phyloP scores from a whole-genome alignment of 2,888 invertebrate genomes.

The Mechanitis messenoides region DNA sequence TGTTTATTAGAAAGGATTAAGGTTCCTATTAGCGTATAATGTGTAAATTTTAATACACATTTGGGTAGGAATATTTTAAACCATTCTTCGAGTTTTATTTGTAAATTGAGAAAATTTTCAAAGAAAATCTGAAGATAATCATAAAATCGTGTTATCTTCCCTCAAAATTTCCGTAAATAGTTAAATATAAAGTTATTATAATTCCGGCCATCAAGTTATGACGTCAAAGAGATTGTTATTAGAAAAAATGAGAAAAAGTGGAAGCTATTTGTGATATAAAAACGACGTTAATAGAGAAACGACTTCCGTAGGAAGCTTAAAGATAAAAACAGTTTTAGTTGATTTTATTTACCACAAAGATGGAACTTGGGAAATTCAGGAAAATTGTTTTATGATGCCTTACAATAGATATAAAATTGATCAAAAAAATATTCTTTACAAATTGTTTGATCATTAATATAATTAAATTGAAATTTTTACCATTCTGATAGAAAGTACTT shows the following conservation, averaged over 20 bases:
- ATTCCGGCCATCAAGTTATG: constrained; percentile 3
- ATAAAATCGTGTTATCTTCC: not conserved
- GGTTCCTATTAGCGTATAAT: not conserved
- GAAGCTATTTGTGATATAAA: constrained; percentile 24
- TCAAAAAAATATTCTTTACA: no score
- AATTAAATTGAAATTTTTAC: no score
- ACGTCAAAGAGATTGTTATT: constrained; percentile 12
- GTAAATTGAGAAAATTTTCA: not conserved
- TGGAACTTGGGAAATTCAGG: constrained; percentile 23
- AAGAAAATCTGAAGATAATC: not conserved
- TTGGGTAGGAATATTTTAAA: not conserved
- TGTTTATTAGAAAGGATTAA: not conserved
- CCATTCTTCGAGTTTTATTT: not conserved
- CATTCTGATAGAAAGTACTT: no score
- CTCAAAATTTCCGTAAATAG: not conserved
- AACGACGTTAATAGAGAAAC: constrained; percentile 33
- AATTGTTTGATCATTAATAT: no score
- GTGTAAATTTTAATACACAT: not conserved
- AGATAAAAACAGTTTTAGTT: constrained; percentile 33
- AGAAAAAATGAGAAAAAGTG: constrained; percentile 18
- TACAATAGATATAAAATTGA: no score
- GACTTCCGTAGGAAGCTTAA: constrained; percentile 23
- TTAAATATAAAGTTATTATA: constrained; percentile 4
- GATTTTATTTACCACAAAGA: constrained; percentile 46
- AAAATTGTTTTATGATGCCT: no score